These are phyloP conservation scores for Tipula confusa DNA, from an alignment of 2,888 invertebrate genomes.

Conservation along the genomic window DNA sequence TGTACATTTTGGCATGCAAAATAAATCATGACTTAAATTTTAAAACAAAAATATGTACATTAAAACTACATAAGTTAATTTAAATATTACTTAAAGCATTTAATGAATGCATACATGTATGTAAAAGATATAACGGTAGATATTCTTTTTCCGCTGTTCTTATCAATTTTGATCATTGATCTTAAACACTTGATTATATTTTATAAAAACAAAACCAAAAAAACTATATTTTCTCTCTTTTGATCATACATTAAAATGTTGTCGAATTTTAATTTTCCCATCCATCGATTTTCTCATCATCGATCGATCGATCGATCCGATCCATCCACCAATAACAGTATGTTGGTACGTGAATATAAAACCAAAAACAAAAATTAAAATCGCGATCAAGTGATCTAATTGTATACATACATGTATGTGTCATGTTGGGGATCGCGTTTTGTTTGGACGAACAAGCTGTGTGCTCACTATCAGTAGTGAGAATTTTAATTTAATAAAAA, in stretches of 20 bases:
- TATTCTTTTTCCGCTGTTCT: not conserved
- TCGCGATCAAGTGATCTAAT: not conserved
- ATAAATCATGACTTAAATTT: not conserved
- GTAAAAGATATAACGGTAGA: not conserved
- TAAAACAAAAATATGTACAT: not conserved
- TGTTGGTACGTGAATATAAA: not conserved
- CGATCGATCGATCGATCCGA: not conserved
- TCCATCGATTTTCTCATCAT: not conserved
- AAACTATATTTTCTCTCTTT: not conserved
- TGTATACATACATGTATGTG: too few species aligned
- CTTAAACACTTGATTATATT: not conserved
- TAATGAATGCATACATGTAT: not conserved
- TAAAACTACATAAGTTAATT: not conserved
- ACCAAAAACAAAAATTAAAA: too few species aligned
- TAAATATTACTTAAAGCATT: slow-evolving; percentile 16
- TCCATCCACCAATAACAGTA: not conserved
- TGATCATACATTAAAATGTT: not conserved
- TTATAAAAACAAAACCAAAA: not conserved
- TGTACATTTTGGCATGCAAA: not conserved
- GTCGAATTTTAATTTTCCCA: not conserved
- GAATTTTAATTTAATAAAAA: not conserved
- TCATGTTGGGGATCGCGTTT: not conserved
- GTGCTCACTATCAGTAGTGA: not conserved
- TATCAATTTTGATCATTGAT: slow-evolving; percentile 20
- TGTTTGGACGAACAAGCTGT: not conserved